Conservation (phyloP, 2,113 vertebrate species). For the Rhadina sibilatrix region DNA sequence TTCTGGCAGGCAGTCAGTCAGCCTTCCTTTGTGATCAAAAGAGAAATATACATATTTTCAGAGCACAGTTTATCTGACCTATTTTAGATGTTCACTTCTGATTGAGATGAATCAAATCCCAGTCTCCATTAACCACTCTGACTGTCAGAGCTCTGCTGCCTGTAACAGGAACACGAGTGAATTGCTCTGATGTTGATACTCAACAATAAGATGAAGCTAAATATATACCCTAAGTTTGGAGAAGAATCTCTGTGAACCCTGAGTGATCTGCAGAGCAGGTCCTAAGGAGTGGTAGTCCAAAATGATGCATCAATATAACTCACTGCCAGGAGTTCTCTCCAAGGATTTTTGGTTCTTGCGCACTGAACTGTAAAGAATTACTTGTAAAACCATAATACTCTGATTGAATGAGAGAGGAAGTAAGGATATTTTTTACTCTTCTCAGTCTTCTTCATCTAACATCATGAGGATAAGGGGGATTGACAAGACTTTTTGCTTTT, state of each 20-base stretch:
- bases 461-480: neutral
- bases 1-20: neutral
- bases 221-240: neutral
- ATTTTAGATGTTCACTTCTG: neutral
- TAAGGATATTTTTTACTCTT: neutral
- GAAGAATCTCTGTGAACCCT: neutral
- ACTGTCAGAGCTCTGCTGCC: neutral
- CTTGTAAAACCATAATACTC: neutral
- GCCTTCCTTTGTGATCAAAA: neutral
- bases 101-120: neutral
- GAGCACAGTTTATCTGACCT: neutral
- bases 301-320: neutral
- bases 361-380: neutral
- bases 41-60: neutral
- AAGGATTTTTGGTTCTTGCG: neutral
- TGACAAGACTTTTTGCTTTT: neutral
- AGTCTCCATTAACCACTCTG: neutral
- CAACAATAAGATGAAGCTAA: neutral
- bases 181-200: neutral
- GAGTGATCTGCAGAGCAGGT: neutral
- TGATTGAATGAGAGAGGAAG: neutral
- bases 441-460: neutral
- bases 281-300: neutral
- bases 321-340: neutral
- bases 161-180: neutral